Base-by-base conservation (phyloP, 2,797 vertebrate species). In the Muraenolepis orangiensis region DNA sequence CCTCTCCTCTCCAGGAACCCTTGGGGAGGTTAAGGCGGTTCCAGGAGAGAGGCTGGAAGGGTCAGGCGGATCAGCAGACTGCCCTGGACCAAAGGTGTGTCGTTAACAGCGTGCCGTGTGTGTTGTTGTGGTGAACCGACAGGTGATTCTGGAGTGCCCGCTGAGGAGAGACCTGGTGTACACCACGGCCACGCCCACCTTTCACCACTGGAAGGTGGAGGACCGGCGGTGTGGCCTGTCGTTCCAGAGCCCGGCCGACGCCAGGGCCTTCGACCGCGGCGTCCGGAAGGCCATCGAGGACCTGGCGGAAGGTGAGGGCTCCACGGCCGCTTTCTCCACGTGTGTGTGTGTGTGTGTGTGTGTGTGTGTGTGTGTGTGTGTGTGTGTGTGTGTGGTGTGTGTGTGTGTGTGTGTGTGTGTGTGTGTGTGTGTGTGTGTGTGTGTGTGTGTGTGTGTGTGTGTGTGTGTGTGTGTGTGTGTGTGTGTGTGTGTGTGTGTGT, bases 141-240 rank as follows among this genome's bases (percentile, higher is more conserved):
- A 99, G 98, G 96, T 98, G 92, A 96, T 99, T 78, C 88, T 99
- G 92, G 97, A 99, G 84, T 99, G 97, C 90, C 96, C 96, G 29
- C 92, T 99, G 84, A 96, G 95, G 93, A 99, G 98, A 90, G 96
- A 99, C 89, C 92, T 99, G 82, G 94, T 98, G 71, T 99, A 99
- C 93, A 98, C 95, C 36, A 97, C 97, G 91, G 97, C 97, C 40
- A 99, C 96, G 12, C 98, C 98, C 80, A 99, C 95, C 11, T 99
- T 99, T 92, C 98, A 99, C 91, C 98, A 99, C 51, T 99, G 98
- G 98, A 98, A 95, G 89, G 96, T 99, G 68, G 96, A 98, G 88
- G 96, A 98, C 89, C 94, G 94, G 82, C 96, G 94, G 89, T 99
- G 96, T 8, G 98, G 98, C 77, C 93, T 99, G 70, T 97, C 97